phyloP scores from a whole-genome alignment of 2,797 vertebrate species.

The Hephaestus fuliginosus region DNA sequence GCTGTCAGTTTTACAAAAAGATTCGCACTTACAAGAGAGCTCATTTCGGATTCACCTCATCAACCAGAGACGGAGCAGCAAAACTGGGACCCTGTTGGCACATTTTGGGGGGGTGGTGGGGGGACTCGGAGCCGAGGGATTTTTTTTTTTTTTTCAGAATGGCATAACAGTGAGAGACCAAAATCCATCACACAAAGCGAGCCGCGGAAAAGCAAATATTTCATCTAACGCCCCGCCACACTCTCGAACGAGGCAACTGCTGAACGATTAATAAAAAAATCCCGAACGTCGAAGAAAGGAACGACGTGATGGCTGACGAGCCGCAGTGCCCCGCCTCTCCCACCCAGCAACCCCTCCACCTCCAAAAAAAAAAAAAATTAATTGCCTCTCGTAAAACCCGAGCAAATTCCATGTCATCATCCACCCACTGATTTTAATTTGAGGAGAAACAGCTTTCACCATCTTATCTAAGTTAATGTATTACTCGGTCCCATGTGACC shows the following conservation, averaged over 20 bases:
- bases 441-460: constrained; percentile 72
- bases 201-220: constrained; percentile 51
- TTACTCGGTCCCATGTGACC: constrained; percentile 68
- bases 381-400: constrained; percentile 63
- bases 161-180: constrained; percentile 17
- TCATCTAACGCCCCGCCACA: constrained; percentile 21
- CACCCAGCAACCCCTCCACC: not conserved
- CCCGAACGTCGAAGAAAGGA: constrained; percentile 17
- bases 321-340: constrained; percentile 13
- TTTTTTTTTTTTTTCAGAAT: not conserved
- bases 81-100: constrained; percentile 20
- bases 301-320: constrained; percentile 32
- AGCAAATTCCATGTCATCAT: constrained; percentile 61
- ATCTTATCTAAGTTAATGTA: constrained; percentile 80
- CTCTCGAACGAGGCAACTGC: constrained; percentile 36
- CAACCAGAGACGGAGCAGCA: constrained; percentile 31
- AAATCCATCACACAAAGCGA: constrained; percentile 44
- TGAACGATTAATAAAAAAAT: constrained; percentile 55
- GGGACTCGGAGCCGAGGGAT: not conserved
- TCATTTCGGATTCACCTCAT: constrained; percentile 51
- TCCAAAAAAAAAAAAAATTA: constrained; percentile 39
- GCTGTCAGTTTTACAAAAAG: constrained; percentile 34
- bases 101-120: not conserved
- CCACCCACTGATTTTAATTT: constrained; percentile 74
- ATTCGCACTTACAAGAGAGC: constrained; percentile 37